Evolutionary conservation across 2,797 vertebrate species (phyloP), one percentile per base, ranked within the genome.

Genomic region (Microctenopoma lineatum): DNA sequence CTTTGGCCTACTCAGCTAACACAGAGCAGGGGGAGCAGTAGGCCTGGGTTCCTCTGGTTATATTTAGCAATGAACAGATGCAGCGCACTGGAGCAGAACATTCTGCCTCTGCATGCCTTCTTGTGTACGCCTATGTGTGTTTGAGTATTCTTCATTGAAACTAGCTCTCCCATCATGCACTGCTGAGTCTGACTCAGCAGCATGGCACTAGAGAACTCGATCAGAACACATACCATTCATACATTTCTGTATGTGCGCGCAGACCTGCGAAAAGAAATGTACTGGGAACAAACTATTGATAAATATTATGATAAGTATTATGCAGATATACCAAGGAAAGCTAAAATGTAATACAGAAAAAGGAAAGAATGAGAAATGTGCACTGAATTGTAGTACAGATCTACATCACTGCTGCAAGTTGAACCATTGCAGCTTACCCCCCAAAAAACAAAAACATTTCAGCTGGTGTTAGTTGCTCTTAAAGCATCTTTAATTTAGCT

Each of bases 31-130:
- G 77, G 71, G 80, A 84, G 80, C 75, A 65, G 77, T 63, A 85
- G 80, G 84, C 80, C 84, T 51, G 70, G 66, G 85, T 83, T 89
- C 69, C 70, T 86, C 75, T 77, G 72, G 89, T 89, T 92, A 92
- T 91, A 92, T 93, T 91, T 92, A 92, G 89, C 77, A 63, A 21
- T 81, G 86, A 91, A 87, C 90, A 93, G 90, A 93, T 92, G 89
- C 81, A 80, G 88, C 16, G 84, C 79, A 81, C 84, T 91, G 86
- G 84, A 91, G 91, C 75, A 58, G 78, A 86, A 87, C 86, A 87
- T 50, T 69, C 87, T 36, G 87, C 85, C 84, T 92, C 82, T 89
- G 84, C 83, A 81, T 11, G 69, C 66, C 65, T 83, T 42, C 16
- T 36, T 76, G 59, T 73, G 66, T 67, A 68, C 4, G 1, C 27